phyloP scores from a whole-genome alignment of 2,888 invertebrate species.

The Perithous albicinctus region DNA sequence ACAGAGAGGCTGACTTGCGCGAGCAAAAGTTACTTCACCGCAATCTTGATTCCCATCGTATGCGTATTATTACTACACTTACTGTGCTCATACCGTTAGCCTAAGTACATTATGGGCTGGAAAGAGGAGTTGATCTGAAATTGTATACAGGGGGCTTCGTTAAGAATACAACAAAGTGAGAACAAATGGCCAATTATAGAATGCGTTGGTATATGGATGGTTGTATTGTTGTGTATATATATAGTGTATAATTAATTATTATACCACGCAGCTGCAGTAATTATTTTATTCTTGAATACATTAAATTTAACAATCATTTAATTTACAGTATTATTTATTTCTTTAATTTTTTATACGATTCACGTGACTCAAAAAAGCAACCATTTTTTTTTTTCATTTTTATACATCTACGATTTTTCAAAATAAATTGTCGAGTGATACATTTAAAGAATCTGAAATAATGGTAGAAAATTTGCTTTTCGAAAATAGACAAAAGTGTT shows the following conservation, averaged over 20 bases:
- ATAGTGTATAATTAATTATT: not conserved
- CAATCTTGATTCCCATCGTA: conserved; percentile 55
- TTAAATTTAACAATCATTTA: no score
- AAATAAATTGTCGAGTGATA: no score
- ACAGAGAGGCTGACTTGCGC: conserved; percentile 49
- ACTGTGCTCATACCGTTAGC: not conserved
- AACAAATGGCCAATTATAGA: not conserved
- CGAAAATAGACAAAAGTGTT: no score
- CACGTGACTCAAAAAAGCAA: no score
- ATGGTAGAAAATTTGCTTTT: no score
- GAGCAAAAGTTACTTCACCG: conserved; percentile 60
- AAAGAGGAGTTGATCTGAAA: not conserved
- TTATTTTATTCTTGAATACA: no score
- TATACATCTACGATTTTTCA: no score
- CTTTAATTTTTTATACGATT: no score
- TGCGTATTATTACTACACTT: conserved; percentile 37
- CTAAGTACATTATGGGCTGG: not conserved
- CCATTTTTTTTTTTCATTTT: no score
- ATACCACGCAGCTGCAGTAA: not conserved
- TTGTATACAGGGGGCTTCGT: not conserved
- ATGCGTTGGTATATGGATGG: not conserved
- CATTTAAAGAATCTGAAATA: no score
- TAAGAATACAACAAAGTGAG: not conserved
- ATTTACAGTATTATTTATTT: not conserved
- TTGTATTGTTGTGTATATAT: not conserved